Conservation (phyloP, 2,888 invertebrate species). For the Parnassius smintheus region DNA sequence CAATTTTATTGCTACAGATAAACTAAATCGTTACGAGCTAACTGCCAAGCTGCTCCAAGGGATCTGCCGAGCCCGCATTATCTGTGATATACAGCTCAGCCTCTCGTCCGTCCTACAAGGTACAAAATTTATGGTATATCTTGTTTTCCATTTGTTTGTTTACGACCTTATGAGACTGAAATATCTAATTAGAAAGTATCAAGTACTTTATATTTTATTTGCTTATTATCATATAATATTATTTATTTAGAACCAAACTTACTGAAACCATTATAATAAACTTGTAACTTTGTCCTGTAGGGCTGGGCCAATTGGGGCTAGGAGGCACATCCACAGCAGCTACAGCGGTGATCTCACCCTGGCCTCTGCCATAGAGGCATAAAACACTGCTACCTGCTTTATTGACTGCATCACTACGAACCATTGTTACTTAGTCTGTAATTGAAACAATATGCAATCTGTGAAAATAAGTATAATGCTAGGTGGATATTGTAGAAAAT, state of each 20-base stretch:
- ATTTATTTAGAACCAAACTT: no score
- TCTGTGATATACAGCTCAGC: constrained; percentile 83
- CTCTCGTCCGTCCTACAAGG: constrained; percentile 82
- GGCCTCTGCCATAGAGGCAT: constrained; percentile 76
- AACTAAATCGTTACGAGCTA: constrained; percentile 73
- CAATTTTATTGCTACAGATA: constrained; percentile 43
- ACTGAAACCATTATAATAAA: background rate
- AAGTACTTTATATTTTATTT: no score
- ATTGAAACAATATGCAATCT: constrained; percentile 85
- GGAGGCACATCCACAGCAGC: constrained; percentile 80
- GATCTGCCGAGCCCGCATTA: constrained; percentile 81
- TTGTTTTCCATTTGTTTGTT: constrained; percentile 2
- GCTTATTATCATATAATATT: no score
- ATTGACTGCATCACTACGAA: constrained; percentile 82
- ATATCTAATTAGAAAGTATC: background rate
- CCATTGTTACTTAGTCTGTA: constrained; percentile 83
- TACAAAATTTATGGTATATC: constrained; percentile 32
- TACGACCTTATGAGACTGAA: background rate
- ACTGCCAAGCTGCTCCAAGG: constrained; percentile 75
- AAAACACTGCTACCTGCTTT: constrained; percentile 83
- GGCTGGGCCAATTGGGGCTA: constrained; percentile 86
- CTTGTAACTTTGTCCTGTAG: constrained; percentile 51
- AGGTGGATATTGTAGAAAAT: constrained; percentile 81
- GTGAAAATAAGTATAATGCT: constrained; percentile 83
- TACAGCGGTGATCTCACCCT: constrained; percentile 79